Evolutionary conservation across 2,888 invertebrate genomes (phyloP), one percentile per base, ranked within the genome.

Genomic region (Mesorhabditis spiculigera): DNA sequence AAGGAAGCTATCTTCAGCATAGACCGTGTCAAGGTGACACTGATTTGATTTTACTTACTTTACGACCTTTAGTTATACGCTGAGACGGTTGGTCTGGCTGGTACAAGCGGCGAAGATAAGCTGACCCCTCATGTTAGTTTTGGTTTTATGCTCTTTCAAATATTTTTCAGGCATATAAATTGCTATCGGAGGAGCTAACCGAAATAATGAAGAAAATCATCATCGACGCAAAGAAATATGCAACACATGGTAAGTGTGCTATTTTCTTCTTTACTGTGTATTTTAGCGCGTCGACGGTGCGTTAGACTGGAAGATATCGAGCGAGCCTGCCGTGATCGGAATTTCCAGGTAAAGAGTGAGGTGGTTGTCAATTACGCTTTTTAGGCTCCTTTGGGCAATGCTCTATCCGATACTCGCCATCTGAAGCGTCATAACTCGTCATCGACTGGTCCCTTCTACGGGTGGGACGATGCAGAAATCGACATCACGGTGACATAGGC

Each of bases 141-240:
- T 50, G 58, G 28, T 28, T 28, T 28, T 28, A 28, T 28, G 28
- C 28, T 28, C 28, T 28, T 28, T 28, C 28, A 28, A 28, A 28
- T 28, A 28, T 28, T 28, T 28, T 28, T 50, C n/a, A 50, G 58
- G 58, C 58, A 13, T 50, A 50, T 50, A 50, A 50, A 13, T n/a
- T 50, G 8, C 58, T 50, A 10, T 10, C 58, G 8, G 58, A 50
- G 58, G 58, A 50, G 58, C 58, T 50, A n/a, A 50, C 58, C 8
- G 58, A 50, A n/a, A 50, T 50, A 10, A 50, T 50, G 58, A 50
- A 50, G n/a, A 50, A 50, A 50, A 50, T 50, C n/a, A 50, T 50
- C 58, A 50, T 50, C n/a, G 58, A 50, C n/a, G 58, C 58, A n/a
- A 50, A 50, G 10, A 50, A 50, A 50, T 50, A 50, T n/a, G 10